Evolutionary conservation across 2,113 vertebrate species (phyloP).

Genomic region (Leucoraja erinaceus): DNA sequence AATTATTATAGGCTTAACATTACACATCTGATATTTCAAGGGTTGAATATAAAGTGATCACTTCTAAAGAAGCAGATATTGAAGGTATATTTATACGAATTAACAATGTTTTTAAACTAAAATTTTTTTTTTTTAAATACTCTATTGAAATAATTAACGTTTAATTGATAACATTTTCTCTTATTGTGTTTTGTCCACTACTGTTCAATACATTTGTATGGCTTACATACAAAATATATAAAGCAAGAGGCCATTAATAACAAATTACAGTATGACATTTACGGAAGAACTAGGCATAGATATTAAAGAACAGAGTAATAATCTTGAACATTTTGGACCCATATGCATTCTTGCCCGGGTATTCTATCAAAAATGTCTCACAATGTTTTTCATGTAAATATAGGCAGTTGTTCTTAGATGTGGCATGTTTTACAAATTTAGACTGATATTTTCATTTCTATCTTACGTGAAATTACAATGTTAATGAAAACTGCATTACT

Average conservation of each 20-base stretch:
- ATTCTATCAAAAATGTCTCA: background rate
- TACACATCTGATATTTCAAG: background rate
- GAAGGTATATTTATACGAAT: background rate
- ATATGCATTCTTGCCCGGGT: background rate
- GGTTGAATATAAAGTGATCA: background rate
- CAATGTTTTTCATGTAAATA: background rate
- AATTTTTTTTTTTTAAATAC: too few species aligned
- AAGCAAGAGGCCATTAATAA: background rate
- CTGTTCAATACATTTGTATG: background rate
- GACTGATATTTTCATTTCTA: background rate
- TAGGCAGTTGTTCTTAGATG: background rate
- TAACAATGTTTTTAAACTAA: too few species aligned
- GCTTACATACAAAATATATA: background rate
- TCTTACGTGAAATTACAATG: background rate
- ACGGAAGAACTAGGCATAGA: background rate
- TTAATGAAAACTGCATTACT: background rate
- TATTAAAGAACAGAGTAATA: background rate
- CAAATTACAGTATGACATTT: background rate
- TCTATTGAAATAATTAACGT: background rate
- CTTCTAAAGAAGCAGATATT: background rate
- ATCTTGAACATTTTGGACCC: background rate
- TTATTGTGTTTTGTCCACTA: background rate
- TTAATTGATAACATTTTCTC: background rate
- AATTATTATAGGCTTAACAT: background rate
- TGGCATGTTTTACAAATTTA: background rate